phyloP scores from a whole-genome alignment of 2,113 vertebrate genomes.

The Alligator sinensis region DNA sequence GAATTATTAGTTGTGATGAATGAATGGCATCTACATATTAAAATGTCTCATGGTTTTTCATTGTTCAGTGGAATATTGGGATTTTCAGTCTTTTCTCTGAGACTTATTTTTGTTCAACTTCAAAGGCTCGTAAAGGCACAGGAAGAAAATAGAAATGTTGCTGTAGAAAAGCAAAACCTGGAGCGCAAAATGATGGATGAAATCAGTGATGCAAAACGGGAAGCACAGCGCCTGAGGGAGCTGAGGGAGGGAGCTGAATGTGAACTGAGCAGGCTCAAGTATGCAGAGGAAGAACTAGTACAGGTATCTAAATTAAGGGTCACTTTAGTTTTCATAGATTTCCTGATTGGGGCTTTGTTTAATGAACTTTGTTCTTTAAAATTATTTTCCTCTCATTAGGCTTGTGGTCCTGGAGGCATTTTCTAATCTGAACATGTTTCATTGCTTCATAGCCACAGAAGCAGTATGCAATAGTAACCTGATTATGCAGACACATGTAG shows the following conservation, averaged over 20 bases:
- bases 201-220: slow-evolving; percentile 94
- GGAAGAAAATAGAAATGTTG: slow-evolving; percentile 97
- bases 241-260: slow-evolving; percentile 93
- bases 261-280: slow-evolving; percentile 95
- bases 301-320: slow-evolving; percentile 82
- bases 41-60: no score
- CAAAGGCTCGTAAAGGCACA: slow-evolving; percentile 96
- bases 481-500: background rate
- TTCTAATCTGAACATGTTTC: background rate
- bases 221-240: slow-evolving; percentile 91
- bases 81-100: background rate
- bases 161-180: slow-evolving; percentile 97
- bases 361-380: background rate
- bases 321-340: background rate
- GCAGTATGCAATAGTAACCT: background rate
- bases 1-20: background rate
- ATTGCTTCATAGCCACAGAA: background rate
- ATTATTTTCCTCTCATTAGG: background rate
- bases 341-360: background rate
- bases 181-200: slow-evolving; percentile 98
- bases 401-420: background rate
- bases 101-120: slow-evolving; percentile 54
- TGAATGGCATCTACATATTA: no score
- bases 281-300: slow-evolving; percentile 96
- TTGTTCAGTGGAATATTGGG: no score